These are phyloP conservation scores for Sternotherus odoratus DNA, from an alignment of 2,797 vertebrate species.

Conservation along the genomic window DNA sequence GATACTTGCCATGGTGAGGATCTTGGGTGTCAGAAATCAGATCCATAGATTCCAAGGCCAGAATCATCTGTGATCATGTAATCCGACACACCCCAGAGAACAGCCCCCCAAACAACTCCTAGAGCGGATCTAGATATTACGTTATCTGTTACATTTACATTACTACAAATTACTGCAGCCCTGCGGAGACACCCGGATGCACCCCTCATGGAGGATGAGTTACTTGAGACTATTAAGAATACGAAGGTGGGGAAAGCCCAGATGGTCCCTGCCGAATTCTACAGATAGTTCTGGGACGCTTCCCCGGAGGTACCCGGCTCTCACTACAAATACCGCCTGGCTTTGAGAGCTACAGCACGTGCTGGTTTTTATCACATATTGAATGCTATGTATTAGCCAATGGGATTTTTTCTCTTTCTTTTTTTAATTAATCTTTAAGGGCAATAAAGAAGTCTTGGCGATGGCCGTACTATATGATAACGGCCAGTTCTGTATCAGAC, in stretches of 20 bases:
- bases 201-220: not conserved
- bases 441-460: not conserved
- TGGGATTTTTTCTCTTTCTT: not conserved
- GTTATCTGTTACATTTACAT: not conserved
- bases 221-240: not conserved
- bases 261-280: not conserved
- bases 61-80: not conserved
- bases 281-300: not conserved
- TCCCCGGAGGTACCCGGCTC: not conserved
- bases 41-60: not conserved
- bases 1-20: too few relatives aligned
- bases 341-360: fast-evolving
- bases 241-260: not conserved
- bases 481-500: not conserved
- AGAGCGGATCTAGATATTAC: not conserved
- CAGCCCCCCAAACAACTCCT: too few relatives aligned
- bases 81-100: not conserved
- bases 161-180: not conserved
- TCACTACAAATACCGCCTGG: not conserved
- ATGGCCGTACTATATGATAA: not conserved
- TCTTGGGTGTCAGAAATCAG: not conserved
- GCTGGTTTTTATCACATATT: fast-evolving
- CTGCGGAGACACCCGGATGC: not conserved
- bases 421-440: not conserved
- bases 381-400: not conserved